Evolutionary conservation across 23 tunicate genomes (phyloP).

Genomic region (Trididemnum clinides): DNA sequence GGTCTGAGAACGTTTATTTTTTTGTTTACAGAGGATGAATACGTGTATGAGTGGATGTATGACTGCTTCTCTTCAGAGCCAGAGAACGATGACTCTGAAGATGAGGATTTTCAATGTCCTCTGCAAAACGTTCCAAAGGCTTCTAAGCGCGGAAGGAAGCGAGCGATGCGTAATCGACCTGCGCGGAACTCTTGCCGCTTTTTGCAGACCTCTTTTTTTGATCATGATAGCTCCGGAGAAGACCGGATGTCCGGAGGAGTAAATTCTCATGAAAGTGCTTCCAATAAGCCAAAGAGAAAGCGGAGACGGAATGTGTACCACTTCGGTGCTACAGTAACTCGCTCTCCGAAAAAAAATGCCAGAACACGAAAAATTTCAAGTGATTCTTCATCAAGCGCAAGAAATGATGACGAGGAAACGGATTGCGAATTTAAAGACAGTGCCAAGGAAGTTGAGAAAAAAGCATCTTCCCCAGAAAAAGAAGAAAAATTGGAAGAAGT

Average conservation of each 20-base stretch:
- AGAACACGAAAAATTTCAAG: slow-evolving; percentile 38
- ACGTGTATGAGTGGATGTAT: slow-evolving; percentile 55
- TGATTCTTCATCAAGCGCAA: slow-evolving; percentile 11
- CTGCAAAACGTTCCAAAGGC: background rate
- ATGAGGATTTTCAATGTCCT: slow-evolving; percentile 83
- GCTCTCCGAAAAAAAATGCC: background rate
- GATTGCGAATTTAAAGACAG: background rate
- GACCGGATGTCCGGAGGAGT: background rate
- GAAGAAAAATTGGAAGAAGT: background rate
- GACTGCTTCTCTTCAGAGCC: slow-evolving; percentile 77
- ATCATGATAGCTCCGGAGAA: background rate
- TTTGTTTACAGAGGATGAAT: slow-evolving; percentile 66
- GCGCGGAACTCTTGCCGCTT: background rate
- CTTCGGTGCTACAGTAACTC: background rate
- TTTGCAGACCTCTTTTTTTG: background rate
- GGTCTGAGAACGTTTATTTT: background rate
- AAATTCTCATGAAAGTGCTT: background rate
- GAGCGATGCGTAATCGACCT: background rate
- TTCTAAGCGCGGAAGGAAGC: slow-evolving; percentile 3
- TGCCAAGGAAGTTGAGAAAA: background rate
- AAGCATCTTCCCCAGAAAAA: background rate
- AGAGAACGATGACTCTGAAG: slow-evolving; percentile 89
- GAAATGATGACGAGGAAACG: background rate
- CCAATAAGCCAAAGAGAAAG: background rate
- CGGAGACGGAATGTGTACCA: background rate